Evolutionary conservation across 2,113 vertebrate species (phyloP).

Genomic region (Noctilio leporinus): DNA sequence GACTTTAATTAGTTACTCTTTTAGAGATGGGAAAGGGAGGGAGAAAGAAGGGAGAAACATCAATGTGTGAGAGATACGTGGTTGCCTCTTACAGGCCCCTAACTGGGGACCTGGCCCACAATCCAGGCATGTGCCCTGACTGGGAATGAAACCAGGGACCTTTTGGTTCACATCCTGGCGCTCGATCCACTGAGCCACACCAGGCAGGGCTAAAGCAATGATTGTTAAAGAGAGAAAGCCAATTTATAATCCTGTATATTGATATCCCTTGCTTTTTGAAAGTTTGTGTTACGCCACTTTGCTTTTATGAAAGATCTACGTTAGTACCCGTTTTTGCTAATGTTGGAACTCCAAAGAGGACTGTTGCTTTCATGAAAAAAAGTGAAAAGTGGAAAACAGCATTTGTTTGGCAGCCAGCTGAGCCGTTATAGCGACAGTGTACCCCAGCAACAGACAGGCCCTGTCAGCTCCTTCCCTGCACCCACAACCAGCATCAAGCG

Average conservation of each 20-base stretch:
- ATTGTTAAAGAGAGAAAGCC: conserved; percentile 30
- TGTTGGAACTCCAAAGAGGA: background rate
- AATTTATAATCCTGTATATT: background rate
- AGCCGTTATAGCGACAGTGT: background rate
- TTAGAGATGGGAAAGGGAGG: too few relatives aligned
- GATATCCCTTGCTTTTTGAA: background rate
- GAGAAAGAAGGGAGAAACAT: too few relatives aligned
- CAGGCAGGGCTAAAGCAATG: too few relatives aligned
- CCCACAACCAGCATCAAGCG: background rate
- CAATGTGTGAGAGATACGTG: too few relatives aligned
- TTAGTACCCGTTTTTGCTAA: background rate
- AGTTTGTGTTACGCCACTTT: background rate
- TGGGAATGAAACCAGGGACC: too few relatives aligned
- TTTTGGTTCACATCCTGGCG: too few relatives aligned
- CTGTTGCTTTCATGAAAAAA: background rate
- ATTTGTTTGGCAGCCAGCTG: background rate
- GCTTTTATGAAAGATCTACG: background rate
- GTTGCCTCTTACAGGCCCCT: too few relatives aligned
- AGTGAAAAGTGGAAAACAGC: background rate
- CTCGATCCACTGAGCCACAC: too few relatives aligned
- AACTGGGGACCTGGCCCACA: too few relatives aligned
- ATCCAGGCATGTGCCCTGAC: too few relatives aligned
- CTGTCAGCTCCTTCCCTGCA: background rate
- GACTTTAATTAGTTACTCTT: too few relatives aligned
- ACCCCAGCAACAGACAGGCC: background rate